A percentile compares a stretch with the other conserved stretches of the same genome.
phyloP scores from a whole-genome alignment of 2,113 vertebrate species.

The Myotis davidii region DNA sequence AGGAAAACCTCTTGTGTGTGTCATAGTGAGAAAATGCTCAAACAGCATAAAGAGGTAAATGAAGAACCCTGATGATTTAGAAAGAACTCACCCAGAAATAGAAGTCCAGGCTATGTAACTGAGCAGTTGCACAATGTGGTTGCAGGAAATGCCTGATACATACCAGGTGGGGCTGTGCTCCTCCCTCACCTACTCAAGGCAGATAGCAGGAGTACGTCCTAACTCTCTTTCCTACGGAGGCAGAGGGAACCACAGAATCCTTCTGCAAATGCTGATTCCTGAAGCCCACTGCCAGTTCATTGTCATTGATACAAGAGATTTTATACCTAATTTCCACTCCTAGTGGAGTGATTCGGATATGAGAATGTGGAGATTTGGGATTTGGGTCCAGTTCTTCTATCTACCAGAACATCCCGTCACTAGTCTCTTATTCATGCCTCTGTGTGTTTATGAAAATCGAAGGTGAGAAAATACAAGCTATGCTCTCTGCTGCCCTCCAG shows the following conservation, averaged over 20 bases:
- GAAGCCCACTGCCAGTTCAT: background rate
- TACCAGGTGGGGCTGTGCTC: background rate
- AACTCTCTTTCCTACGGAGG: background rate
- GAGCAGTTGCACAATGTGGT: background rate
- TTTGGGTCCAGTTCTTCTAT: background rate
- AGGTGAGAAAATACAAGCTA: background rate
- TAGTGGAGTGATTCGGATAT: background rate
- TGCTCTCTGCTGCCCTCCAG: background rate
- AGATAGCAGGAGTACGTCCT: background rate
- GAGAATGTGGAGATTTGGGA: background rate
- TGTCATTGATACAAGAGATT: background rate
- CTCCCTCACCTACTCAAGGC: background rate
- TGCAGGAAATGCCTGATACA: background rate
- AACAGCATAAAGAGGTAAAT: slow-evolving; percentile 26
- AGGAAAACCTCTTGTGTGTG: slow-evolving; percentile 65
- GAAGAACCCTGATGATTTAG: slow-evolving; percentile 49
- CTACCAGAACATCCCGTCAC: background rate
- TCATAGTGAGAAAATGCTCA: slow-evolving; percentile 59
- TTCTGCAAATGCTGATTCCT: background rate
- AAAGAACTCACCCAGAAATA: slow-evolving; percentile 25
- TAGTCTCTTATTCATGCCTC: background rate
- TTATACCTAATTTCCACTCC: background rate
- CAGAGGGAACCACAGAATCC: background rate
- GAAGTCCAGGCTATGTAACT: background rate
- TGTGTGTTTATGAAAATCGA: background rate